Conservation (phyloP, 2,797 vertebrate species). For the Acanthornis magna region DNA sequence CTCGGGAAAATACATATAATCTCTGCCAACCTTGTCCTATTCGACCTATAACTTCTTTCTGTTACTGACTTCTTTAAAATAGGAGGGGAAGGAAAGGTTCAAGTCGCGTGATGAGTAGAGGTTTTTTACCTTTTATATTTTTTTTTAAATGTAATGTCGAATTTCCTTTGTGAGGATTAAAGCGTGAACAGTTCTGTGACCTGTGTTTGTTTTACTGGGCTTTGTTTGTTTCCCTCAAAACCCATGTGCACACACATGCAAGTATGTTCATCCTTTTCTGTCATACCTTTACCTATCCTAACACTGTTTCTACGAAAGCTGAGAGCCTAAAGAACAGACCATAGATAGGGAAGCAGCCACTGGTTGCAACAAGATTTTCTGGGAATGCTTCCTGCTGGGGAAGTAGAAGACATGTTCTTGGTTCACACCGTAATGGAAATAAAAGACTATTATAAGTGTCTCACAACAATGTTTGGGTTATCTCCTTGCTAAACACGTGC, state of each 20-base stretch:
- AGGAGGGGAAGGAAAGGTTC: rapidly evolving
- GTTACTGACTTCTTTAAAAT: background rate
- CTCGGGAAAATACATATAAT: rapidly evolving
- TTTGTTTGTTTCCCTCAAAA: rapidly evolving
- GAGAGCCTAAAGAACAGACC: rapidly evolving
- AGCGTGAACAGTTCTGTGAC: rapidly evolving
- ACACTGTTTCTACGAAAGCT: rapidly evolving
- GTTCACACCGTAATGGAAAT: rapidly evolving
- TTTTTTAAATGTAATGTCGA: rapidly evolving
- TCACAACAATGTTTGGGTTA: rapidly evolving
- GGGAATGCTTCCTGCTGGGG: background rate
- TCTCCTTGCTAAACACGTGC: rapidly evolving
- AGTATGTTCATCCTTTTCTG: rapidly evolving
- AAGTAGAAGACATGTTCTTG: background rate
- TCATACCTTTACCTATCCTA: too few relatives aligned
- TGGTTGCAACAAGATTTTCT: rapidly evolving
- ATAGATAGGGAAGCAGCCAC: rapidly evolving
- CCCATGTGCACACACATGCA: rapidly evolving
- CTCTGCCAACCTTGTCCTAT: rapidly evolving
- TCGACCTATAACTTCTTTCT: rapidly evolving
- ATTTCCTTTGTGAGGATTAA: rapidly evolving
- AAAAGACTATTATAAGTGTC: rapidly evolving
- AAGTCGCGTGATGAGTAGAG: rapidly evolving
- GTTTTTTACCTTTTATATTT: background rate
- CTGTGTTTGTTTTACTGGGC: background rate